phyloP scores from a whole-genome alignment of 2,888 invertebrate genomes.

The Heterodera filipjevi region DNA sequence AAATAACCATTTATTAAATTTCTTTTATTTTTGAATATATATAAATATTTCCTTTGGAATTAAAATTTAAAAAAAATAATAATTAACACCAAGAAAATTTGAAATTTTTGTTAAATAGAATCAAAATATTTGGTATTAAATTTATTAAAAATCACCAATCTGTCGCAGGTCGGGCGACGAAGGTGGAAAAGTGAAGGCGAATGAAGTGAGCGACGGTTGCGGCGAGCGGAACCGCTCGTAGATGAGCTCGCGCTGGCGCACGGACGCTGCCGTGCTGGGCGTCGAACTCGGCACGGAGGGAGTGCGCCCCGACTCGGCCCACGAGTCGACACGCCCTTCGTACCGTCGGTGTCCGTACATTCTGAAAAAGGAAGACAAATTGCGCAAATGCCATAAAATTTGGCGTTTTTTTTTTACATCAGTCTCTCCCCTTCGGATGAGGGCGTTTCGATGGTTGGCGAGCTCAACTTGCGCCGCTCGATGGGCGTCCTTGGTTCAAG shows the following conservation, averaged over 20 bases:
- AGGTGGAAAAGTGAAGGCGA: slow-evolving; percentile 53
- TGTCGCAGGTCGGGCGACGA: slow-evolving; percentile 29
- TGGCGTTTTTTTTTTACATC: neutral
- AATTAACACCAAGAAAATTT: too few species aligned
- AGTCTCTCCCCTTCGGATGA: slow-evolving; percentile 26
- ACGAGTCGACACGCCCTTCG: slow-evolving; percentile 49
- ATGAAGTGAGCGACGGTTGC: slow-evolving; percentile 58
- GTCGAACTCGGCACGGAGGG: slow-evolving; percentile 59
- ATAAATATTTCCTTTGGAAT: too few species aligned
- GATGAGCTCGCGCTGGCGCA: slow-evolving; percentile 49
- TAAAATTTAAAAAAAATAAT: too few species aligned
- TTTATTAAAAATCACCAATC: slow-evolving; percentile 13
- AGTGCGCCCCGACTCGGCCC: slow-evolving; percentile 51
- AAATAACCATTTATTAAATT: too few species aligned
- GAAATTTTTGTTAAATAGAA: too few species aligned
- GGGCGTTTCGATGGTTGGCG: slow-evolving; percentile 18
- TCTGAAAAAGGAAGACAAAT: slow-evolving; percentile 27
- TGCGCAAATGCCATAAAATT: neutral
- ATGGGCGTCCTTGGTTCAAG: slow-evolving; percentile 12
- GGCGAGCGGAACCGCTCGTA: slow-evolving; percentile 59
- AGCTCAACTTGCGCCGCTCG: neutral
- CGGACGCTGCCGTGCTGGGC: slow-evolving; percentile 58
- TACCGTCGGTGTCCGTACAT: slow-evolving; percentile 48
- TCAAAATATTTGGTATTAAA: neutral
- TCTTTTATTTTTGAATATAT: too few species aligned